A percentile compares a stretch with the other conserved stretches of the same genome.
Evolutionary conservation across 2,888 invertebrate species (phyloP).

Genomic region (Drosophila sordidula): DNA sequence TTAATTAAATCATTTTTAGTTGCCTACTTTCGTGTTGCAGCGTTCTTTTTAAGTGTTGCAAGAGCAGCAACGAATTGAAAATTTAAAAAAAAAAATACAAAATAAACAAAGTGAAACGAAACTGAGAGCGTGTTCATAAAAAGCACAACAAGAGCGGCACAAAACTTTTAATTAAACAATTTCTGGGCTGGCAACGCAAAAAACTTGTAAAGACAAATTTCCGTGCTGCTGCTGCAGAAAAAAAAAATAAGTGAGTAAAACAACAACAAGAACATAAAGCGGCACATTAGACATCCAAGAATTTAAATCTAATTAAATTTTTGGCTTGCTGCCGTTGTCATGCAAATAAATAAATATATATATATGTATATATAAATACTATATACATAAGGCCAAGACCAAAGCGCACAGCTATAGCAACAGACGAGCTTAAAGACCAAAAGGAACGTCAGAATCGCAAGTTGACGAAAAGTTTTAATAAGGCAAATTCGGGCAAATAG

Average conservation of each 20-base stretch:
- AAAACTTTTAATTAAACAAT: conserved; percentile 80
- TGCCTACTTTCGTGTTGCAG: conserved; percentile 40
- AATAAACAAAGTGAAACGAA: conserved; percentile 43
- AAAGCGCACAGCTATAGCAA: conserved; percentile 59
- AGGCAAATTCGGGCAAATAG: conserved; percentile 69
- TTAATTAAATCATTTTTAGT: conserved; percentile 57
- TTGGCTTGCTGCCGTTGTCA: conserved; percentile 68
- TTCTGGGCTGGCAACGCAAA: conserved; percentile 69
- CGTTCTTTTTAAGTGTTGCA: conserved; percentile 46
- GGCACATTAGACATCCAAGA: conserved; percentile 75
- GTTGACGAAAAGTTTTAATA: conserved; percentile 80
- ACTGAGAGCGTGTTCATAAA: conserved; percentile 51
- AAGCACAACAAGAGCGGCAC: conserved; percentile 61
- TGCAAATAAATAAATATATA: conserved; percentile 68
- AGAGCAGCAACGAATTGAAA: conserved; percentile 11
- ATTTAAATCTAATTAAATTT: conserved; percentile 83
- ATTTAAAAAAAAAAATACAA: conserved; percentile 18
- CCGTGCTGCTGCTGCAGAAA: conserved; percentile 36
- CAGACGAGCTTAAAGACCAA: conserved; percentile 69
- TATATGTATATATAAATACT: conserved; percentile 24
- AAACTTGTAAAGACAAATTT: conserved; percentile 77
- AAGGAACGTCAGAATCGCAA: conserved; percentile 53
- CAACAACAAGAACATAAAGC: conserved; percentile 22
- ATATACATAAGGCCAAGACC: conserved; percentile 20
- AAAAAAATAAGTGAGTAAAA: conserved; percentile 7